Base-by-base conservation (phyloP, 2,113 vertebrate genomes). In the Panthera tigris region DNA sequence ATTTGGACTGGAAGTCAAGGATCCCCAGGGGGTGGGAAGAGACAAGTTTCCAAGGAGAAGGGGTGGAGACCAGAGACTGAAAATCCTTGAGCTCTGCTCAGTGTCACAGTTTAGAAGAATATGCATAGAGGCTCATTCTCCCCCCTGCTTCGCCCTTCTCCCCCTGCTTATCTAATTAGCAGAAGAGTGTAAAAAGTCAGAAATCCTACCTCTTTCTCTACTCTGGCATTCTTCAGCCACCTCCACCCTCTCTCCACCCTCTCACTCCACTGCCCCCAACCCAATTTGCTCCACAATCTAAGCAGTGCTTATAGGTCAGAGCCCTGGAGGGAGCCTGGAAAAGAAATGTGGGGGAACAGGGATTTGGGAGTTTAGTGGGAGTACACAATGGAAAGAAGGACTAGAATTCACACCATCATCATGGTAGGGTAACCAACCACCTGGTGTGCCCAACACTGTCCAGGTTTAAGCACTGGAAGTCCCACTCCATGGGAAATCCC, bases 151-250 rank as follows among this genome's bases (percentile, higher is more conserved):
- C 41, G 29, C 41, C 27, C 39, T n/a, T 79, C 73, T 61, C 57
- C 57, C 57, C 57, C 19, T 61, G 21, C 74, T 95, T 96, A 98
- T 96, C 97, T 97, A 95, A 96, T 97, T 97, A 98, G 89, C 97
- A 97, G 87, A 95, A 55, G 79, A 69, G 95, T 97, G 98, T 97
- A 88, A 97, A 95, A 96, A 94, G 95, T 91, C 93, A 91, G 95
- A 97, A 96, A 90, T 95, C 89, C 89, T 91, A n/a, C 45, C 89
- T 94, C 88, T 84, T 36, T 86, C 78, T 86, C 85, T 78, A 45
- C 45, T 45, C 63, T 93, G 52, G 82, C 71, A 96, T 95, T 95
- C 83, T 78, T 81, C 61, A 45, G 41, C 39, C 76, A 96, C 31
- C 65, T 94, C 80, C 23, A 5, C 68, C 94, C 83, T 73, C 29